Conservation (phyloP, 2,113 vertebrate species). For the Coptodon rendalli region DNA sequence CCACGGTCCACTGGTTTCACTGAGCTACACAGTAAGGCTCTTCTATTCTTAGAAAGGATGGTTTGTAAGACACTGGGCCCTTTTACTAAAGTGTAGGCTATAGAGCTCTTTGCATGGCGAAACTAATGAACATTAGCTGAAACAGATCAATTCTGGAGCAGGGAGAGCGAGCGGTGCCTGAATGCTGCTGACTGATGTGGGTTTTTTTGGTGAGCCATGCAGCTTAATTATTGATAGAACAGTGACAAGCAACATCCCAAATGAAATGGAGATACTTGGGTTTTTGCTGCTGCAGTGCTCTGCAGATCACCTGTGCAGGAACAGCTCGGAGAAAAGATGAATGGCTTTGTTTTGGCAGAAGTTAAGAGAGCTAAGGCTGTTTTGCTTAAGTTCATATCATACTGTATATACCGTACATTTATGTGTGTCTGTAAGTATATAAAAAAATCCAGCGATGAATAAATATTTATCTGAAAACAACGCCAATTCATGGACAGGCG, state of each 20-base stretch:
- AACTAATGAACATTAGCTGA: not conserved
- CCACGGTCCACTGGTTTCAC: not conserved
- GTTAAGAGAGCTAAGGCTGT: not conserved
- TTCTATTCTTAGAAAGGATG: conserved; percentile 15
- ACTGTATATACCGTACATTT: not conserved
- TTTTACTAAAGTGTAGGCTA: not conserved
- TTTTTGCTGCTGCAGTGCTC: conserved; percentile 1
- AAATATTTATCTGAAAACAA: not conserved
- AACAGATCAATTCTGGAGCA: not conserved
- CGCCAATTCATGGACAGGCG: not conserved
- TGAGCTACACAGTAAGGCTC: not conserved
- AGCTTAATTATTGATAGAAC: conserved; percentile 40
- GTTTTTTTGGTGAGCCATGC: conserved; percentile 5
- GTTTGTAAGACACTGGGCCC: not conserved
- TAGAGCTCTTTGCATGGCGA: not conserved
- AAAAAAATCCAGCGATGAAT: not conserved
- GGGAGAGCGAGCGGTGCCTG: not conserved
- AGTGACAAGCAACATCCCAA: conserved; percentile 2
- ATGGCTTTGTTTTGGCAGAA: not conserved
- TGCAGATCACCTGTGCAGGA: not conserved
- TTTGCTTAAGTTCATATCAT: not conserved
- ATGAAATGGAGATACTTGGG: conserved; percentile 14
- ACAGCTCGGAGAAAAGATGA: not conserved
- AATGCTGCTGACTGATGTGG: not conserved
- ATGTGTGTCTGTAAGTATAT: not conserved